Conservation (phyloP, 2,113 vertebrate species). For the Brachirus orientalis region DNA sequence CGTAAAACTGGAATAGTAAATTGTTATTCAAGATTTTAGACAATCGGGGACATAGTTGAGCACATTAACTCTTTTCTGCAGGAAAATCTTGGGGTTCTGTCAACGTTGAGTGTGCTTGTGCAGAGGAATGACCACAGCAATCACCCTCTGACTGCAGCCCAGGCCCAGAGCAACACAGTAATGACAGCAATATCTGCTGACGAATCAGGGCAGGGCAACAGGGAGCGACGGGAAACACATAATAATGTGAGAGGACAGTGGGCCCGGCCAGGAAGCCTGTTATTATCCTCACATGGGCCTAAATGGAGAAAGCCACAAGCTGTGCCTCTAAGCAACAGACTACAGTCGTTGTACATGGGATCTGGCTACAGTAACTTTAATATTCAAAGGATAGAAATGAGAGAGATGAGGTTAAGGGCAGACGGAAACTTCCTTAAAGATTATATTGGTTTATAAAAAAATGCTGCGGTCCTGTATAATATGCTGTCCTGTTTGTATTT, state of each 20-base stretch:
- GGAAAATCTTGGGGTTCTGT: neutral
- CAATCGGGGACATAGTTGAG: no score
- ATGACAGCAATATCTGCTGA: conserved; percentile 62
- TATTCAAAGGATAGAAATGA: neutral
- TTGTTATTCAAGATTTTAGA: no score
- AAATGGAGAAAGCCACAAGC: conserved; percentile 35
- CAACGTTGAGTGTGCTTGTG: neutral
- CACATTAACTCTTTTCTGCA: neutral
- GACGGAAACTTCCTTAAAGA: neutral
- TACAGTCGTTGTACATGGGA: conserved; percentile 1
- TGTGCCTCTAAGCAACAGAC: conserved; percentile 12
- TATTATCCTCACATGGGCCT: conserved; percentile 42
- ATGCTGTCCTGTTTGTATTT: neutral
- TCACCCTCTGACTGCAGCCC: conserved; percentile 14
- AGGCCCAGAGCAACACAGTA: conserved; percentile 41
- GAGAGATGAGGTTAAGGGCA: neutral
- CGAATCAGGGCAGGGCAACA: conserved; percentile 50
- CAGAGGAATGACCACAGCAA: conserved; percentile 14
- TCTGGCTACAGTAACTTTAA: conserved; percentile 6
- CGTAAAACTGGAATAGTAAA: no score
- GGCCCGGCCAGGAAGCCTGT: conserved; percentile 39
- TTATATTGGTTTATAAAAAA: neutral
- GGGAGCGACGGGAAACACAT: conserved; percentile 45
- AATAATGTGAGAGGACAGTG: conserved; percentile 55
- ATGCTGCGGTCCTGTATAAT: neutral